phyloP scores from a whole-genome alignment of 2,113 vertebrate species.

The Xiphorhynchus elegans region DNA sequence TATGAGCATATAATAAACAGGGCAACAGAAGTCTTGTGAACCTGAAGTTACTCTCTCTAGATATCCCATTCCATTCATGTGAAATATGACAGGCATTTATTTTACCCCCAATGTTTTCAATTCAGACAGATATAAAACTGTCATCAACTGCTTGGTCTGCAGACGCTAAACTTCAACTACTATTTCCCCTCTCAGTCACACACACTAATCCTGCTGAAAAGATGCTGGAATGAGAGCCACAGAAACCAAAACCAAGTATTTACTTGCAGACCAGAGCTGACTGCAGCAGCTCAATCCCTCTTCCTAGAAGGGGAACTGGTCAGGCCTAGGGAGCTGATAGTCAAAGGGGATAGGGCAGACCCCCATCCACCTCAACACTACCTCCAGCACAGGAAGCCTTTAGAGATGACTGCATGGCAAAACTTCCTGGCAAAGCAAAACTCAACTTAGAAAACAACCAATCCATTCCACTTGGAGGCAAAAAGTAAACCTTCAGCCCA shows the following conservation, averaged over 20 bases:
- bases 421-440: neutral
- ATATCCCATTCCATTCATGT: fast-evolving
- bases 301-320: fast-evolving
- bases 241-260: neutral
- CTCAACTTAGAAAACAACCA: neutral
- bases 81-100: neutral
- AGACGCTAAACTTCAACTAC: neutral
- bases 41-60: neutral
- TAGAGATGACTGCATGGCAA: neutral
- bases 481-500: neutral
- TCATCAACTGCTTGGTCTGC: neutral
- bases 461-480: neutral
- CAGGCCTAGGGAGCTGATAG: neutral
- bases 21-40: neutral
- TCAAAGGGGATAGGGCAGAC: neutral
- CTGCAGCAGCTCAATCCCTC: neutral
- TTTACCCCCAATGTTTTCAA: neutral
- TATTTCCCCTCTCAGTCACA: neutral
- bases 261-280: neutral
- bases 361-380: fast-evolving
- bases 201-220: neutral
- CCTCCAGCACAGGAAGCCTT: neutral
- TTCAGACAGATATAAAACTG: neutral
- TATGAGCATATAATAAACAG: neutral
- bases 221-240: neutral